Evolutionary conservation across 2,113 vertebrate species (phyloP), one percentile per base, ranked within the genome.

Genomic region (Nicator chloris): DNA sequence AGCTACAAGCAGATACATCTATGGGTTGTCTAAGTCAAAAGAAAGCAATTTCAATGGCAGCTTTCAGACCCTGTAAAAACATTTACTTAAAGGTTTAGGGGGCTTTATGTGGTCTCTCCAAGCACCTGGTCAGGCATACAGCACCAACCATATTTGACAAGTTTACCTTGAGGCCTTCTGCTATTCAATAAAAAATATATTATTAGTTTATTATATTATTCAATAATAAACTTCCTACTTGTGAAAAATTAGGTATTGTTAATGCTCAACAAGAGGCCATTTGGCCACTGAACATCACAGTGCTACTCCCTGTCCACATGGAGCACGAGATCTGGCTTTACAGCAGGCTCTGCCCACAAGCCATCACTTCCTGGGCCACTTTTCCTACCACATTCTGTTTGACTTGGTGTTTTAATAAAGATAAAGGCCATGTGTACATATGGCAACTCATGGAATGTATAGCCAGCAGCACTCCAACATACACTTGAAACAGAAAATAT

Each of bases 281-380:
- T 23, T 14, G n/a, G 57, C 40, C 18, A 37, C 4, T 13, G 26
- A 26, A 11, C 39, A 86, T 37, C 66, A 27, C 10, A 47, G 44
- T 7, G 4, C 28, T 44, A 21, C 15, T 76, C 33, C 53, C 54
- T n/a, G 7, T 13, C 49, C 27, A 64, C 21, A 56, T 0, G 1
- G 1, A 65, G 27, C 31, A 57, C 0, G 0, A 54, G 6, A 86
- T 1, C 1, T 9, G 20, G 84, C 26, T 83, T 64, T 88, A 66
- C 18, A 70, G 54, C 18, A 56, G 50, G 11, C n/a, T 39, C 65
- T 65, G 56, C 21, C 40, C 51, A 21, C 8, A 61, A 66, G 19
- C 19, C 31, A 79, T 45, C 47, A 50, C 18, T 27, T 86, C 19
- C 33, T 15, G 51, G 37, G 50, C 15, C 22, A 31, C 47, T 87